Evolutionary conservation across 30 jellyfish, hydroid and myxozoan genomes (phyloP), one percentile per base, ranked within the genome.

Genomic region (Chrysaora quinquecirrha): DNA sequence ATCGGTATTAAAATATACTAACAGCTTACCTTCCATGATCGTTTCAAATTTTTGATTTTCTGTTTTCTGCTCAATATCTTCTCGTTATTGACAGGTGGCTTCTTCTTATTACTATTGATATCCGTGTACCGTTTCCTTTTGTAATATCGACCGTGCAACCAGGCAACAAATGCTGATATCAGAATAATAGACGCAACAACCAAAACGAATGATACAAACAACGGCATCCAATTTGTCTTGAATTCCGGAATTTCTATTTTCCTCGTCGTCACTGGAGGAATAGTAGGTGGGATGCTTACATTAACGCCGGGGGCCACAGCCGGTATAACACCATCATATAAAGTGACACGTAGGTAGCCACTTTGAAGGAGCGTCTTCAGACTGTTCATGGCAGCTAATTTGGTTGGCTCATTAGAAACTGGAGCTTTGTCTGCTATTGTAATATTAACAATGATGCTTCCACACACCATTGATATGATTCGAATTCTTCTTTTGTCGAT

Each of bases 141-240:
- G 68, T 64, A 80, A 35, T 80, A 80, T 16, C 90, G 73, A 0
- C 90, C 90, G 46, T 80, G 90, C 21, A 80, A 66, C 83, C 90
- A 80, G 1, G 90, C 90, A 14, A 68, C 58, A 30, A 80, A 66
- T 3, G 49, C 23, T 14, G 90, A 64, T n/a, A 80, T 22, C 1
- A 65, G 63, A 67, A 80, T 47, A 1, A 80, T 48, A 22, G 64
- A 1, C 2, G 12, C 52, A 1, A 80, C 27, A 0, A 50, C 47
- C 43, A 66, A 12, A 0, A 71, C 83, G 71, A 80, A 80, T 9
- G 90, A 80, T 12, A 43, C 56, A 79, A 80, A 63, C 87, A 84
- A 34, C 25, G 95, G 95, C 83, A 65, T 74, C 95, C 95, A 84
- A 63, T 84, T 73, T 2, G 88, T 84, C 30, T 50, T 12, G 33